Conservation (phyloP, 2,113 vertebrate species). For the Semnornis frantzii region DNA sequence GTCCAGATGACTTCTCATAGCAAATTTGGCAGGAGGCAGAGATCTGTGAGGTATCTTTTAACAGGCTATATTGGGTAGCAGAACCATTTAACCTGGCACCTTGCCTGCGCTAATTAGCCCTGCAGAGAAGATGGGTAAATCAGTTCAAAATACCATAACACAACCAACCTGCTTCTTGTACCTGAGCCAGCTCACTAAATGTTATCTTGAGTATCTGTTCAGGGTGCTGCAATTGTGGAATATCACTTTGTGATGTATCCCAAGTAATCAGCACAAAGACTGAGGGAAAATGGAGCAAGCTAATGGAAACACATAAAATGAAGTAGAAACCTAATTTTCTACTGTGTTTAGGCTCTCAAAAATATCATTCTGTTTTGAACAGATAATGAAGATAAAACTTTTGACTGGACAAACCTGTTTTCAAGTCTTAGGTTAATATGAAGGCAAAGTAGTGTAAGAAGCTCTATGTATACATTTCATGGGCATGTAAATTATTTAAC, state of each 20-base stretch:
- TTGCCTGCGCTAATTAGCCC: background rate
- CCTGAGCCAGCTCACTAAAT: background rate
- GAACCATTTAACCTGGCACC: background rate
- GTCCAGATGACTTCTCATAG: background rate
- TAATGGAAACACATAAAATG: background rate
- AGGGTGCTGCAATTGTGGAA: background rate
- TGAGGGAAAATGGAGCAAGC: accelerated
- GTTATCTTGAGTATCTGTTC: background rate
- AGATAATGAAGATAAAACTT: background rate
- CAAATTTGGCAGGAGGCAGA: background rate
- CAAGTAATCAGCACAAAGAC: background rate
- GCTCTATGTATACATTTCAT: background rate
- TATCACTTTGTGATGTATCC: background rate
- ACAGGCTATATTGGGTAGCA: background rate
- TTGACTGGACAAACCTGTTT: background rate
- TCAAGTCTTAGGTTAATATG: background rate
- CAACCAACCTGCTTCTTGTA: background rate
- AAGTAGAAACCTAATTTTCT: background rate
- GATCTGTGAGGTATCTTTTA: background rate
- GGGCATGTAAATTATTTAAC: background rate
- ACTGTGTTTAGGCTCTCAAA: background rate
- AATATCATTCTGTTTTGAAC: background rate
- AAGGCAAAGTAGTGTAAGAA: background rate
- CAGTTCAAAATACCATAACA: background rate
- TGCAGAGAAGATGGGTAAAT: background rate